These are phyloP conservation scores for Corticium candelabrum DNA, from an alignment of 37 sponge, comb jelly and placozoan genomes.

Conservation along the genomic window DNA sequence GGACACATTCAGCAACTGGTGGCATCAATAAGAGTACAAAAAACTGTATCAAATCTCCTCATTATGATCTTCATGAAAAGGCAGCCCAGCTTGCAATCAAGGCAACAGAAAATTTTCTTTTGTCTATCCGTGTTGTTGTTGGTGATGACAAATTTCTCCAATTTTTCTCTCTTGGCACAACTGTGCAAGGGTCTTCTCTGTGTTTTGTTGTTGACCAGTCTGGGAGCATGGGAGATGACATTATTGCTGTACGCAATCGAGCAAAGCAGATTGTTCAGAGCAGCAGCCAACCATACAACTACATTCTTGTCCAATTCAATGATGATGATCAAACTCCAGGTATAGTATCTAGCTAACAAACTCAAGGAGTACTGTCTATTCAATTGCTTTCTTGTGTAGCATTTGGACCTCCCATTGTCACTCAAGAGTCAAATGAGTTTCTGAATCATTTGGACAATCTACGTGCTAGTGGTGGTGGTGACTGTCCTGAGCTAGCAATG, in stretches of 20 bases:
- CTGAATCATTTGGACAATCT: background rate
- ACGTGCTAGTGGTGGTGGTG: slow-evolving; percentile 19
- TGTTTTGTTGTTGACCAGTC: background rate
- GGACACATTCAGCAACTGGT: background rate
- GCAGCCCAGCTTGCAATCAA: background rate
- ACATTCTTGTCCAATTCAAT: background rate
- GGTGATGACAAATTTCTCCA: background rate
- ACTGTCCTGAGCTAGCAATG: slow-evolving; percentile 15
- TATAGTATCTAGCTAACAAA: background rate
- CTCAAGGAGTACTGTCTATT: background rate
- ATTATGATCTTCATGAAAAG: background rate
- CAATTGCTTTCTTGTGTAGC: background rate
- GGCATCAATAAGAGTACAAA: background rate
- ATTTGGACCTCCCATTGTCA: background rate
- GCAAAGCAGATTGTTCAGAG: background rate
- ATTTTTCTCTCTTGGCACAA: background rate
- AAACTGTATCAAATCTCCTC: background rate
- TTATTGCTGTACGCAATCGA: background rate
- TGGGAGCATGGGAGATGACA: slow-evolving; percentile 3
- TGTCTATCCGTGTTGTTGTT: background rate
- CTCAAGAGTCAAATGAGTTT: background rate
- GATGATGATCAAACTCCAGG: background rate
- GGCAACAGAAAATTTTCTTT: background rate
- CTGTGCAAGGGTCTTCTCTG: background rate
- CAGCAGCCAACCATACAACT: background rate